Base-by-base conservation (phyloP, 2,888 invertebrate species). In the Lithophane leautieri region DNA sequence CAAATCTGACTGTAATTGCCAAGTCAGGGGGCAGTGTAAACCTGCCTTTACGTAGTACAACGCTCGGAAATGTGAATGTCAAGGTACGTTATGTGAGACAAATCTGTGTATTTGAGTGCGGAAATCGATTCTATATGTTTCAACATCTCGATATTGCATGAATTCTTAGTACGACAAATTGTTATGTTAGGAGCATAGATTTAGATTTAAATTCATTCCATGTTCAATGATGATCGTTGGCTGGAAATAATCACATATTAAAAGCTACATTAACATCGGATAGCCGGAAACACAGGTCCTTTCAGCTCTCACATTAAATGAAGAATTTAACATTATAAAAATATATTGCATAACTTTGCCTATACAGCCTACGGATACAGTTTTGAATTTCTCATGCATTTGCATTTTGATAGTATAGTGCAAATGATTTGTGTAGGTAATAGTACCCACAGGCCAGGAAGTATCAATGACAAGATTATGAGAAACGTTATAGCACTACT, bases 51-150 rank as follows among this genome's bases (percentile, higher is more conserved):
- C 63, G 60, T 63, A 61, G 76, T 79, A 87, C 81, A 83, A 72
- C 84, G 77, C 81, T 79, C 58, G 78, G 79, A 89, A 88, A 86
- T 86, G 86, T 88, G 86, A 89, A 89, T 87, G 88, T 86, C 89
- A 86, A 82, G 84, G 82, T 77, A 81, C 72, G 80, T 81, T 81
- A 88, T 88, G 82, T 86, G 88, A 89, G 81, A 89, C 88, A 86
- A 88, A 88, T 89, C 76, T 82, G 74, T 78, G 78, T 86, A 70
- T 81, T 82, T 79, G 78, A 78, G 70, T 87, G 76, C 81, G 83
- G 88, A 88, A 88, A 88, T 89, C 78, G 88, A 87, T 88, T 87
- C 82, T 76, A 85, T 79, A 78, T 82, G 81, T 82, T 82, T n/a
- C 60, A 68, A 62, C 81, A 76, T 66, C 63, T 78, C 67, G 73